phyloP scores from a whole-genome alignment of 2,113 vertebrate genomes.

The Ceratotherium simum region DNA sequence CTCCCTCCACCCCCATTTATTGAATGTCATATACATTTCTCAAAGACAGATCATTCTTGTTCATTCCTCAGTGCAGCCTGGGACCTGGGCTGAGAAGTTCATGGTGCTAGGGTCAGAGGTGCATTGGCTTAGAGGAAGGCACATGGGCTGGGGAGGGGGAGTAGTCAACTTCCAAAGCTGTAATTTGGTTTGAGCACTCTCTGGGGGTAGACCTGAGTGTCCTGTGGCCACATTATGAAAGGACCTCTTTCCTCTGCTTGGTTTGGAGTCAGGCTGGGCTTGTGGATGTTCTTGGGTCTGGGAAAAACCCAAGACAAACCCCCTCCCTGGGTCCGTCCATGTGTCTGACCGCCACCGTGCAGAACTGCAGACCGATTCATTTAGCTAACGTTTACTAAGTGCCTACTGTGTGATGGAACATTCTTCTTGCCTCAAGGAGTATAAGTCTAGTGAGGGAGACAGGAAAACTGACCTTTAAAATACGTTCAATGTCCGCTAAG shows the following conservation, averaged over 20 bases:
- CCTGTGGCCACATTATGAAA: not conserved
- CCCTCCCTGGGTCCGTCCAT: not conserved
- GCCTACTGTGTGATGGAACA: not conserved
- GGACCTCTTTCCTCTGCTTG: not conserved
- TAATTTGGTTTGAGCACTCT: not conserved
- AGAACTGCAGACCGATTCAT: not conserved
- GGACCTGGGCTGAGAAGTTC: not conserved
- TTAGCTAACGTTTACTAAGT: not conserved
- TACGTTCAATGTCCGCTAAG: not conserved
- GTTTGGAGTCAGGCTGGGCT: not conserved
- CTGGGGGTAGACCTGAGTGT: not conserved
- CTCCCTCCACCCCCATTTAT: not conserved
- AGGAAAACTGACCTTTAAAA: not conserved
- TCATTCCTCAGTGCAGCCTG: not conserved
- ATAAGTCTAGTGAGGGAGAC: not conserved
- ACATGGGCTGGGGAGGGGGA: not conserved
- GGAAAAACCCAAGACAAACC: not conserved
- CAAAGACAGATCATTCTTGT: not conserved
- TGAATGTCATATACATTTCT: not conserved
- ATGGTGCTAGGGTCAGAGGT: not conserved
- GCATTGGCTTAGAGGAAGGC: not conserved
- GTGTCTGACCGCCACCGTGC: fast-evolving
- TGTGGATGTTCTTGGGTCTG: not conserved
- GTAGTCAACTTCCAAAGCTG: not conserved
- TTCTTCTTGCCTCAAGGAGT: not conserved